Evolutionary conservation across 2,797 vertebrate species (phyloP), one percentile per base, ranked within the genome.

Genomic region (Eutrigla gurnardus): DNA sequence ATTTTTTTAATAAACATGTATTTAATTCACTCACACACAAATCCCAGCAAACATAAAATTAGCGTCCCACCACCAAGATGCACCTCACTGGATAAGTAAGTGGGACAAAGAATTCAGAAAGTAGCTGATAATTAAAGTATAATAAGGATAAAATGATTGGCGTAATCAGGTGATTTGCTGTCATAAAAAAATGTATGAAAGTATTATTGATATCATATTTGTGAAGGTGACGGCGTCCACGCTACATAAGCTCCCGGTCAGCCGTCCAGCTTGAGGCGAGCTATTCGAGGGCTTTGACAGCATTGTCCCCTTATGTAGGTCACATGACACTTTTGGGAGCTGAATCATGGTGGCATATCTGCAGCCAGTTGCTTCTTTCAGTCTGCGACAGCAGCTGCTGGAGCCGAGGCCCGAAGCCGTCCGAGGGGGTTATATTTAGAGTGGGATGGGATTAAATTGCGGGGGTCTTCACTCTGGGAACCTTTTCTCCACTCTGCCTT

Each of bases 301-400:
- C 73, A 85, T 91, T 88, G 90, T 89, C 84, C 78, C 61, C 32
- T 3, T 40, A 68, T 35, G 55, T n/a, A 36, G 49, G 68, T 73
- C 79, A 79, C 72, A 82, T 73, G 90, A 90, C 83, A 80, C 88
- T 78, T 25, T 57, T 45, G 46, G 57, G 74, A 79, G 90, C 90
- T 91, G 91, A 89, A 82, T 92, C 90, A 88, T 58, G 82, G 85
- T 78, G 83, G 82, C 79, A 55, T 43, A 61, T 59, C 81, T 70
- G 92, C 93, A 87, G 72, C 93, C 97, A 97, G 96, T 96, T 98
- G 97, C 95, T 96, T 95, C 96, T 95, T 97, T 98, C 95, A 96
- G 88, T 96, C 96, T 94, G 52, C 89, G 93, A 94, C 96, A 95
- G 96, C 97, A 98, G 96, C 97, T 98, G 97, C 89, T 62, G 68